A percentile compares a stretch with the other conserved stretches of the same genome.
Conservation (phyloP, 2,797 vertebrate genomes). For the Gastrophryne carolinensis region DNA sequence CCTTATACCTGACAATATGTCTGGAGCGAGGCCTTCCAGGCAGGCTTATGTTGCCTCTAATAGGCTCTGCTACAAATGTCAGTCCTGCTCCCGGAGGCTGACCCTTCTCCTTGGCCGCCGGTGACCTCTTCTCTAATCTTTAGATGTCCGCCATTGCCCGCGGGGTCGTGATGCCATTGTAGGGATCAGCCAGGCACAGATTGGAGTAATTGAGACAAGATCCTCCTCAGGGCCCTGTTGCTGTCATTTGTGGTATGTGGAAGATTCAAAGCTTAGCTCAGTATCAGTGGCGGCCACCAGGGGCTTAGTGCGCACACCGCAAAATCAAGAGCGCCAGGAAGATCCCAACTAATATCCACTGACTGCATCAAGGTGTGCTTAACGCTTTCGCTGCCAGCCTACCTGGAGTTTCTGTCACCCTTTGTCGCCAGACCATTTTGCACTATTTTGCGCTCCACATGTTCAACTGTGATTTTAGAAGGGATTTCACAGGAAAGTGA, state of each 20-base stretch:
- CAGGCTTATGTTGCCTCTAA: slow-evolving; percentile 12
- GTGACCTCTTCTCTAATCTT: slow-evolving; percentile 35
- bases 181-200: slow-evolving; percentile 11
- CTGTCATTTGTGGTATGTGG: neutral
- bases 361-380: too few species aligned
- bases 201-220: neutral
- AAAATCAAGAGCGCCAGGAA: too few species aligned
- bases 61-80: slow-evolving; percentile 36
- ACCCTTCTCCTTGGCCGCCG: neutral
- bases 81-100: neutral
- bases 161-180: neutral
- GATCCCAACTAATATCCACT: too few species aligned
- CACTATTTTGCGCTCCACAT: too few species aligned
- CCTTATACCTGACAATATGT: slow-evolving; percentile 34
- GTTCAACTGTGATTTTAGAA: too few species aligned
- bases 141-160: neutral
- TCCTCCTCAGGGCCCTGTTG: neutral
- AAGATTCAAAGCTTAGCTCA: neutral
- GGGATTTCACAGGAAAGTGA: too few species aligned
- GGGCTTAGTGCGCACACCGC: too few species aligned
- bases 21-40: neutral
- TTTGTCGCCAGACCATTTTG: too few species aligned
- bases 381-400: too few species aligned
- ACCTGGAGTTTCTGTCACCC: too few species aligned
- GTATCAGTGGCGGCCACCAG: too few species aligned